Percentiles rank a stretch among this genome's conserved stretches.
Conservation (phyloP, 2,888 invertebrate species). For the Zhuqinia jingwanae region DNA sequence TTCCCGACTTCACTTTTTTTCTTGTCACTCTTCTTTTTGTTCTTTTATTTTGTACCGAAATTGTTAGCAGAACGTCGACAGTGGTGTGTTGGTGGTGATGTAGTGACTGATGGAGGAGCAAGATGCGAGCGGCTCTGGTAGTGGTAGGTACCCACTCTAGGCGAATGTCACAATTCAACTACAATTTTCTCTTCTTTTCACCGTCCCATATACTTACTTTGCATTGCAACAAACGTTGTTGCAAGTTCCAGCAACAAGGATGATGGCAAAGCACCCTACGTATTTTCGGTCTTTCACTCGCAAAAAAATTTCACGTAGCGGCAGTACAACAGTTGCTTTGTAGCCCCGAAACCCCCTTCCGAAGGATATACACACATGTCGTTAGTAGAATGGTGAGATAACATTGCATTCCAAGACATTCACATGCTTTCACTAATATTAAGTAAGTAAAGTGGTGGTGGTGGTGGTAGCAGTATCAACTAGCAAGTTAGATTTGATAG, state of each 20-base stretch:
- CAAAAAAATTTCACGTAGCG: too few relatives aligned
- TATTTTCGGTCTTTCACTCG: background rate
- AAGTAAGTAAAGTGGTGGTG: background rate
- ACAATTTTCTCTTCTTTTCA: slow-evolving; percentile 15
- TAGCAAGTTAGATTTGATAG: too few relatives aligned
- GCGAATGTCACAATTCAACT: background rate
- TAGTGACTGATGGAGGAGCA: slow-evolving; percentile 38
- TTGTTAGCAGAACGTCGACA: background rate
- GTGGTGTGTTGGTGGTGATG: slow-evolving; percentile 43
- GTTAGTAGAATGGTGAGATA: slow-evolving; percentile 44
- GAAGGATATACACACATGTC: slow-evolving; percentile 4
- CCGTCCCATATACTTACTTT: background rate
- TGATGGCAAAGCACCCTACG: background rate
- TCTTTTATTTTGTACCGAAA: background rate
- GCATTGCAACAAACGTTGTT: background rate
- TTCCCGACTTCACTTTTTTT: background rate
- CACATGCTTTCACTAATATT: background rate
- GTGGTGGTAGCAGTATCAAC: background rate
- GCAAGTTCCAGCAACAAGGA: background rate
- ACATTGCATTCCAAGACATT: slow-evolving; percentile 14
- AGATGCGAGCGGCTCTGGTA: slow-evolving; percentile 34
- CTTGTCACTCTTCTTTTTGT: background rate
- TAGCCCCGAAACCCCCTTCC: slow-evolving; percentile 14
- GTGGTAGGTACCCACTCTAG: slow-evolving; percentile 43
- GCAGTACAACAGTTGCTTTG: background rate